Base-by-base conservation (phyloP, 2,888 invertebrate species). In the Nipponacmea schrenckii region DNA sequence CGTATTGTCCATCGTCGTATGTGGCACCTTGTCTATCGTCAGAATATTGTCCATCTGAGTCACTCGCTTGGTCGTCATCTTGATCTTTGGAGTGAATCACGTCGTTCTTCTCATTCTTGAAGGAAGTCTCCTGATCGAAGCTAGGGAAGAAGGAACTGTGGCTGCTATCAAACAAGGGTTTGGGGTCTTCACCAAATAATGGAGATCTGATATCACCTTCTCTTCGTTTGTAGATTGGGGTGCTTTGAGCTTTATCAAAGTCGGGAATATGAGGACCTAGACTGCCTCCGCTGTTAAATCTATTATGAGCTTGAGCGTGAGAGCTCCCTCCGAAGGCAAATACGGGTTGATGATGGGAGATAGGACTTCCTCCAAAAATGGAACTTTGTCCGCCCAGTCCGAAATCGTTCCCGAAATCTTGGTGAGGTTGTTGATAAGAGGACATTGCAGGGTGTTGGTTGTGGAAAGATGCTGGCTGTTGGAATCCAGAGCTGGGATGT, bases 261-360 rank as follows among this genome's bases (percentile, higher is more conserved):
- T 56, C 56, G 20, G 56, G 56, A 56, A 56, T 56, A 56, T 56
- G 56, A 56, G 56, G 56, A 56, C 56, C 56, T 1, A 56, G 17
- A 56, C 56, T 56, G 10, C 56, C 56, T 8, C 56, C 56, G 20
- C 20, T 50, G 50, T 50, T 56, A 56, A 56, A 56, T 24, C 56
- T 20, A 20, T 24, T 56, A 24, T 56, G 56, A 4, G 56, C 56
- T 24, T 56, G 56, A 24, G 10, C 56, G 20, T 56, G 56, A 56
- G 56, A 56, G 24, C 24, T 56, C 2, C 56, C 56, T 24, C 56
- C 56, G 24, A 56, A 56, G 14, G 56, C 20, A 3, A 56, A 56
- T 10, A 24, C 17, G 2, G 56, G 24, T 24, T 56, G 56, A 24
- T 56, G 56, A 10, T 56, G 56, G 24, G 20, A 20, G 0, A 56